Evolutionary conservation across 2,888 invertebrate species (phyloP).

Genomic region (Cosmopolites sordidus): DNA sequence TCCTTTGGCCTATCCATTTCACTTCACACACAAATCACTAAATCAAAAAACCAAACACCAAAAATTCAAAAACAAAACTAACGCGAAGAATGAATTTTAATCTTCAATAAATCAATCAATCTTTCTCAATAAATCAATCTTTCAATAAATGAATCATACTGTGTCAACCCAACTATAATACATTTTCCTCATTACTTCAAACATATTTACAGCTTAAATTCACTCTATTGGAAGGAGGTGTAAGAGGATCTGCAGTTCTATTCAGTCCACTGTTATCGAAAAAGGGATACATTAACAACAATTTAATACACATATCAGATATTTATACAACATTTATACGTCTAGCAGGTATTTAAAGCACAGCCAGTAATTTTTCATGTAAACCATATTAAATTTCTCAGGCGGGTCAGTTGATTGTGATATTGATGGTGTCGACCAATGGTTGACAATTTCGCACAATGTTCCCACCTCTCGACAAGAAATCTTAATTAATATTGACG

Average conservation of each 20-base stretch:
- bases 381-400: slow-evolving; percentile 22
- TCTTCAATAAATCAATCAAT: too few relatives aligned
- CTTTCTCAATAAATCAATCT: too few relatives aligned
- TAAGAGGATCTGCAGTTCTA: slow-evolving; percentile 70
- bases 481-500: slow-evolving; percentile 43
- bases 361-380: too few relatives aligned
- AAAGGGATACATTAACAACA: slow-evolving; percentile 53
- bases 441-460: slow-evolving; percentile 38
- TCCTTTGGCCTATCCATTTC: too few relatives aligned
- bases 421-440: slow-evolving; percentile 46
- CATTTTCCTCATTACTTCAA: too few relatives aligned
- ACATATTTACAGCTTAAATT: slow-evolving; percentile 57
- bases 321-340: slow-evolving; percentile 70
- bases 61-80: too few relatives aligned
- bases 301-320: slow-evolving; percentile 75
- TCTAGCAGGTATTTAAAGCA: slow-evolving; percentile 41
- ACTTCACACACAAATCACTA: too few relatives aligned
- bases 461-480: slow-evolving; percentile 27
- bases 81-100: too few relatives aligned
- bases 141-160: too few relatives aligned
- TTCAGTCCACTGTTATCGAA: slow-evolving; percentile 64
- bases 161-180: too few relatives aligned
- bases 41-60: too few relatives aligned
- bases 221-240: slow-evolving; percentile 81
- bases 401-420: slow-evolving; percentile 44